phyloP scores from a whole-genome alignment of 37 sponge, comb jelly and placozoan genomes.

The Chondrilla cf. caribensis region DNA sequence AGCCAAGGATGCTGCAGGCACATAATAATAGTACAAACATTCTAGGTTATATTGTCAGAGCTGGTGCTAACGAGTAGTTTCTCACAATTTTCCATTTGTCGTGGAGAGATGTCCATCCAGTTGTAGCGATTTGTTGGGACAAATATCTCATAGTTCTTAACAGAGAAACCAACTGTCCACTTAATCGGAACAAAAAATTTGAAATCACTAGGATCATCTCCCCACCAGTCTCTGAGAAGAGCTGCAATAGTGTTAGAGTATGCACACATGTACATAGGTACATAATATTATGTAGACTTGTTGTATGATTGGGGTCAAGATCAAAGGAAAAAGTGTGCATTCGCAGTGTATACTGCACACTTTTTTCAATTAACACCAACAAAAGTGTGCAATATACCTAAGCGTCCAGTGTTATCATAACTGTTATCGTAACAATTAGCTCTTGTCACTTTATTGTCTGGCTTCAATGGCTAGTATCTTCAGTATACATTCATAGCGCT shows the following conservation, averaged over 20 bases:
- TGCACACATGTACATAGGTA: no score
- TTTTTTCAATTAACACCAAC: no score
- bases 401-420: no score
- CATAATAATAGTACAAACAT: neutral
- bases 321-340: no score
- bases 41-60: neutral
- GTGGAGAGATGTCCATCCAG: conserved; percentile 61
- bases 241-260: conserved; percentile 28
- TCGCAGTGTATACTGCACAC: no score
- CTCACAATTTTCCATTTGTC: conserved; percentile 57
- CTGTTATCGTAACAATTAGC: no score
- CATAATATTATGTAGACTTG: no score
- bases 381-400: no score
- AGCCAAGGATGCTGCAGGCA: conserved; percentile 50
- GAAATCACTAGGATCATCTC: conserved; percentile 57
- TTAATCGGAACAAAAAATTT: conserved; percentile 66
- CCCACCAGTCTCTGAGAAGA: conserved; percentile 74
- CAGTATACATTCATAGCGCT: no score
- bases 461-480: no score
- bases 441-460: no score
- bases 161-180: conserved; percentile 50
- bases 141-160: conserved; percentile 70
- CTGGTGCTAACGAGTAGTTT: neutral
- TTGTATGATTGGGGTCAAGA: no score
- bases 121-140: conserved; percentile 74